A percentile compares a stretch with the other conserved stretches of the same genome.
Conservation (phyloP, 2,113 vertebrate genomes). For the Lathamus discolor region DNA sequence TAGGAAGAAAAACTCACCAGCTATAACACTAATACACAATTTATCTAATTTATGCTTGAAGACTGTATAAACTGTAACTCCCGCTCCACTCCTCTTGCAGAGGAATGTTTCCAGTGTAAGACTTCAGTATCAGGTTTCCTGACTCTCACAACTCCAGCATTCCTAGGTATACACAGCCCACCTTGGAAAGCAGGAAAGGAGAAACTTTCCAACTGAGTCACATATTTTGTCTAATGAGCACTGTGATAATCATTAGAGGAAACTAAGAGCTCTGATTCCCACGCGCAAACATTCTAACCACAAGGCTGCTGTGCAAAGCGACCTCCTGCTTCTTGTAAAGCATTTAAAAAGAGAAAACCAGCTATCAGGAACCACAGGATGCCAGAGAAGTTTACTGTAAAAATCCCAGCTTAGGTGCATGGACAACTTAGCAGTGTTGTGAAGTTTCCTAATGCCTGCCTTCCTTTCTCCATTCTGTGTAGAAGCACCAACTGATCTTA, state of each 20-base stretch:
- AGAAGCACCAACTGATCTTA: fast-evolving
- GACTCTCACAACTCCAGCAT: background rate
- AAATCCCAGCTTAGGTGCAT: background rate
- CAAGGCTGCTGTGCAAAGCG: background rate
- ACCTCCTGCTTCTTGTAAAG: background rate
- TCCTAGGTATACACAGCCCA: background rate
- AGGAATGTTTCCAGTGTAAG: background rate
- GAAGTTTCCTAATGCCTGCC: background rate
- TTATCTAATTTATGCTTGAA: background rate
- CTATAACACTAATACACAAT: background rate
- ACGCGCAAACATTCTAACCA: background rate
- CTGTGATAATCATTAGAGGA: background rate
- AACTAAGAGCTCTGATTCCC: background rate
- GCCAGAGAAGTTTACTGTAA: background rate
- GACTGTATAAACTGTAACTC: background rate
- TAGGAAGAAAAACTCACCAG: background rate
- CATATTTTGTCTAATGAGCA: background rate
- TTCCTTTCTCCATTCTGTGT: background rate
- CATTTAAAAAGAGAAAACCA: background rate
- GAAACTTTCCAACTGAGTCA: background rate
- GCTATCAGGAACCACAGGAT: background rate
- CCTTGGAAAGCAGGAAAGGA: background rate
- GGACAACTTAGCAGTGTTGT: too few species aligned
- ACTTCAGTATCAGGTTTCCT: constrained; percentile 19
- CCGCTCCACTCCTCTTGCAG: background rate